These are phyloP conservation scores for Malurus leucopterus DNA, from an alignment of 2,797 vertebrate species.

Conservation along the genomic window DNA sequence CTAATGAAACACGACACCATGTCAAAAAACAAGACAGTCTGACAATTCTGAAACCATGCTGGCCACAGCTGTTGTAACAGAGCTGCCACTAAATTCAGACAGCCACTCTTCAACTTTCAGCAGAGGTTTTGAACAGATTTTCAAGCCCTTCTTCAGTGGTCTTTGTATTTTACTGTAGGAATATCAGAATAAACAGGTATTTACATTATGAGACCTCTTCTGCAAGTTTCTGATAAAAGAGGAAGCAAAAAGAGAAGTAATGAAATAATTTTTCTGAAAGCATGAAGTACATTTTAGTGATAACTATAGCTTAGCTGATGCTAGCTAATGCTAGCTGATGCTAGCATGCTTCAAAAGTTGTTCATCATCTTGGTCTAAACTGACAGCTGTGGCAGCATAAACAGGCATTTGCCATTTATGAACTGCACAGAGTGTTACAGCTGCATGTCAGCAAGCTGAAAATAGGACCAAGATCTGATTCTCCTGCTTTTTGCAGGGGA, in stretches of 20 bases:
- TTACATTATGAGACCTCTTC: not conserved
- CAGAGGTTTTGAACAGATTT: not conserved
- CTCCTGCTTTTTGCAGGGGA: not conserved
- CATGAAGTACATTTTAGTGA: not conserved
- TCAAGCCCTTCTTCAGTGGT: not conserved
- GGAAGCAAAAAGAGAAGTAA: not conserved
- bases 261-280: not conserved
- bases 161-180: not conserved
- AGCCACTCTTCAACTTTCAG: not conserved
- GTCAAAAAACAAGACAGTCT: not conserved
- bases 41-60: not conserved
- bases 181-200: not conserved
- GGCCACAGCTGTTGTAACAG: not conserved
- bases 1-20: not conserved
- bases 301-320: not conserved
- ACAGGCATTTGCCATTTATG: not conserved
- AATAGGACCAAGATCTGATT: not conserved
- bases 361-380: not conserved
- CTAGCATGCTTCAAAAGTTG: not conserved
- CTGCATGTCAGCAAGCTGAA: not conserved
- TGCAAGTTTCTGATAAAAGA: not conserved
- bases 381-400: not conserved
- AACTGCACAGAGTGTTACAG: not conserved
- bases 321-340: not conserved
- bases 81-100: not conserved